These are phyloP conservation scores for Cheilosia vulpina DNA, from an alignment of 2,888 invertebrate genomes.

Conservation along the genomic window DNA sequence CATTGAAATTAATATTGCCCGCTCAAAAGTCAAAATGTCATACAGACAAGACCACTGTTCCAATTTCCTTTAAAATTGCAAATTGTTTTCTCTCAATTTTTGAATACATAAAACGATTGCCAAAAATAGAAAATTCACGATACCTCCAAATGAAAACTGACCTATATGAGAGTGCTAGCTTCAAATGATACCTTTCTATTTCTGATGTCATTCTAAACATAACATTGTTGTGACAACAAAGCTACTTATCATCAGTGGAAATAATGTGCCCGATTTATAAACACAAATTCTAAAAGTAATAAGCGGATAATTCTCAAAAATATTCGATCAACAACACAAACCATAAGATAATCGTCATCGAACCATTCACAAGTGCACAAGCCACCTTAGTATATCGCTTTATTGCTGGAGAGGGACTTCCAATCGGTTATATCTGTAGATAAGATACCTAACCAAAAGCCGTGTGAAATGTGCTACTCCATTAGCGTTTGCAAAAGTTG, in stretches of 20 bases:
- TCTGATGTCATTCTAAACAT: constrained; percentile 26
- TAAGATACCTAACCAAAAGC: constrained; percentile 31
- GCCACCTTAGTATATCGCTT: constrained; percentile 1
- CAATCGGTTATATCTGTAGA: constrained; percentile 22
- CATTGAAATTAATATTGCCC: too few species aligned
- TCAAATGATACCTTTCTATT: neutral
- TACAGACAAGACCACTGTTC: too few species aligned
- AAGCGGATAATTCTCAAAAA: neutral
- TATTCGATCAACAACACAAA: constrained; percentile 19
- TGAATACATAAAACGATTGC: too few species aligned
- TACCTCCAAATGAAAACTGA: neutral
- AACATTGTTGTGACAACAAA: constrained; percentile 13
- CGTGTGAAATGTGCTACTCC: constrained; percentile 12
- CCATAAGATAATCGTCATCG: constrained; percentile 25
- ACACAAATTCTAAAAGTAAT: neutral
- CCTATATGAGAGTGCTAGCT: neutral
- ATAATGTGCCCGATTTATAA: constrained; percentile 18
- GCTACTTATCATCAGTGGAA: constrained; percentile 25
- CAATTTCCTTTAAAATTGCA: too few species aligned
- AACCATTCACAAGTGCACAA: constrained; percentile 21
- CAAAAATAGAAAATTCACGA: neutral
- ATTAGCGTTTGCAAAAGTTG: neutral
- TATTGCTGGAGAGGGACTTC: neutral
- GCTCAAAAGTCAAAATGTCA: too few species aligned
- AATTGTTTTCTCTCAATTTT: too few species aligned